Base-by-base conservation (phyloP, 2,113 vertebrate genomes). In the Melozone crissalis region DNA sequence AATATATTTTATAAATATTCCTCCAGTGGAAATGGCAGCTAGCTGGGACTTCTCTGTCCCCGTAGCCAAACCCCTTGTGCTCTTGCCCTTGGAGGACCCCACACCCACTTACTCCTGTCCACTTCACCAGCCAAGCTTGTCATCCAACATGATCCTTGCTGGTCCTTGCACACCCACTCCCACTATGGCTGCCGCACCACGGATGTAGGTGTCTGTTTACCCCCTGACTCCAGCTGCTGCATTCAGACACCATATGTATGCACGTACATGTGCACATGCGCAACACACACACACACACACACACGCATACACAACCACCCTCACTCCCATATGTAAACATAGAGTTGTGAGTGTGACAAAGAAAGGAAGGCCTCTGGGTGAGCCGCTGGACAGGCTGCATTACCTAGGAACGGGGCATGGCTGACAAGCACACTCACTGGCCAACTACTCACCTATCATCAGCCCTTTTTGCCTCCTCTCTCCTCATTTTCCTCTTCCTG, bases 141-240 rank as follows among this genome's bases (percentile, higher is more conserved):
- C 6, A 13, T 30, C 19, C 31, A 35, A 20, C 4, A 4, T 3
- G 3, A 22, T 33, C 39, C 17, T 65, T 0, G 0, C 51, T 75
- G 86, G 18, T 8, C 3, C 61, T 79, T 35, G n/a, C 57, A 19
- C 20, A 23, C 5, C 4, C 15, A 11, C 14, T 73, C 20, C 5
- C 28, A 1, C 28, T 47, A 3, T 41, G 55, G n/a, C 54, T 4
- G 3, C 33, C 58, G 37, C n/a, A 59, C 8, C 15, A 9, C 0
- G 4, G 27, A 27, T 4, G 3, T 2, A 4, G 31, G 10, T 8
- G 30, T 21, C 51, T 26, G 9, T 9, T 47, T 37, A 28, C 18
- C 7, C 22, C 26, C 26, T 33, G 30, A 24, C 16, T 14, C 10
- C 44, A 59, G 33, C 18, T 4, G 5, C 37, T 75, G 75, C 57